Percentiles rank a stretch among this genome's conserved stretches.
Evolutionary conservation across 2,888 invertebrate species (phyloP).

Genomic region (Acheta domesticus): DNA sequence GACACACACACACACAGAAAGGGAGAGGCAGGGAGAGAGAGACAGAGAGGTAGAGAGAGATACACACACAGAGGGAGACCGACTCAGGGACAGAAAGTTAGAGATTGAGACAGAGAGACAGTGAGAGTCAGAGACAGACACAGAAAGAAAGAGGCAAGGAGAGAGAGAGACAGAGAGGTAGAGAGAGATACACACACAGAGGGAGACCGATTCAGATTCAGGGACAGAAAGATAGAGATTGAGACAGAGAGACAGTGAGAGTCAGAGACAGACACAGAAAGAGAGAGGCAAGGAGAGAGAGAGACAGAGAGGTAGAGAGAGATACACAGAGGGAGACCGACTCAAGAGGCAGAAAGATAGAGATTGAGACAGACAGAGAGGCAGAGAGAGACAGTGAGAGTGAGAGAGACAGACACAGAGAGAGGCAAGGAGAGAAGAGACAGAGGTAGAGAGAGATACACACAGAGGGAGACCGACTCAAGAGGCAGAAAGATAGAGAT

Average conservation of each 20-base stretch:
- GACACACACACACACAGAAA: not conserved
- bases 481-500: not conserved
- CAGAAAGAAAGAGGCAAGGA: not conserved
- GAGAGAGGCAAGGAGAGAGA: slow-evolving; percentile 32
- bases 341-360: slow-evolving; percentile 12
- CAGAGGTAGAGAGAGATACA: slow-evolving; percentile 18
- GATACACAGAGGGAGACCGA: not conserved
- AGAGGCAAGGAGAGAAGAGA: slow-evolving; percentile 32
- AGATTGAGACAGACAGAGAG: slow-evolving; percentile 28
- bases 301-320: slow-evolving; percentile 32
- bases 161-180: not conserved
- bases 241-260: slow-evolving; percentile 28
- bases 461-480: not conserved
- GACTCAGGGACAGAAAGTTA: not conserved
- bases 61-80: not conserved
- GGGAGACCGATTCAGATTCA: slow-evolving; percentile 20
- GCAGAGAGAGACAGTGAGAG: slow-evolving; percentile 28
- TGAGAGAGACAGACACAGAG: slow-evolving; percentile 24
- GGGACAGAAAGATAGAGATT: slow-evolving; percentile 27
- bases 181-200: slow-evolving; percentile 32
- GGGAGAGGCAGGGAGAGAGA: not conserved
- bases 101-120: not conserved
- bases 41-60: not conserved
- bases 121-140: not conserved
- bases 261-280: slow-evolving; percentile 20